Base-by-base conservation (phyloP, 2,113 vertebrate species). In the Ctenomys sociabilis region DNA sequence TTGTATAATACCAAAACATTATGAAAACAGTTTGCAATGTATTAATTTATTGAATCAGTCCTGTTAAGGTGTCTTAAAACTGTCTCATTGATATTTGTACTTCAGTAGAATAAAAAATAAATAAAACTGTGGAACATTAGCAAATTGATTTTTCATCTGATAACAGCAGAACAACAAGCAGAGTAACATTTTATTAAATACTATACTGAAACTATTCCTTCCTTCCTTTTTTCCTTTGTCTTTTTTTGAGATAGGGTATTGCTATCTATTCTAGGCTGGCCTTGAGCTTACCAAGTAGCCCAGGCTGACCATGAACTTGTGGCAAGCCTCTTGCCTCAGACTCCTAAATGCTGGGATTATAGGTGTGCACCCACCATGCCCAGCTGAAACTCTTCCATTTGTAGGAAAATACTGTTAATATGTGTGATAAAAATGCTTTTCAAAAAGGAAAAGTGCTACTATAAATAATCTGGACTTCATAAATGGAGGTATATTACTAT, bases 131-230 rank as follows among this genome's bases (percentile, higher is more conserved):
- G 37, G 43, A 68, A 85, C 57, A 87, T 57, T 4, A 95, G 80
- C 57, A 91, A 81, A 90, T 4, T n/a, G 54, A 75, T 40, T 88
- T 95, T 86, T 90, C 35, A 70, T 35, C 24, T 61, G 28, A 45
- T n/a, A 54, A 78, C 52, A 90, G 72, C 52, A 88, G 82, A 82
- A 40, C 11, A 87, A 35, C 14, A 90, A 54, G 24, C 24, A 91
- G 26, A 85, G 12, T 10, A 94, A 78, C 28, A 92, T 75, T 94
- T 45, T 64, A 68, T 68, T 88, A 80, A 93, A 75, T 14, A 84
- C 21, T 78, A 3, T 78, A 49, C 14, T 87, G 11, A 70, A 54
- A 59, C 59, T 68, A 61, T 57, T 57, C 78, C n/a, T 66, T 61
- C 14, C 75, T 70, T 70, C 19, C 35, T 70, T 70, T 37, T 70